These are phyloP conservation scores for Pammene fasciana DNA, from an alignment of 2,888 invertebrate genomes.

Conservation along the genomic window DNA sequence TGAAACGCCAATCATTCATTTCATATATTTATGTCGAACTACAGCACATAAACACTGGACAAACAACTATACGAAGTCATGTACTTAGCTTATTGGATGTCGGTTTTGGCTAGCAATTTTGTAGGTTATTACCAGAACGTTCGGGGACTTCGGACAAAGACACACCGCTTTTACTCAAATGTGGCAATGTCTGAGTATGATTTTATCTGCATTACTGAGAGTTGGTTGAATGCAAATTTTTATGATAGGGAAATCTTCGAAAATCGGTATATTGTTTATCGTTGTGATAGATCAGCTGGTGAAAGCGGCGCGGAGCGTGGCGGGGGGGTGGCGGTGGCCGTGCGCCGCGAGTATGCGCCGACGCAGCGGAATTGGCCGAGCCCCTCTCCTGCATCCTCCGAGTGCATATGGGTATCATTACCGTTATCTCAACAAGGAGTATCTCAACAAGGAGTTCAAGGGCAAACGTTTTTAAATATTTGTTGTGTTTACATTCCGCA, in stretches of 20 bases:
- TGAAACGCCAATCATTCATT: too few relatives aligned
- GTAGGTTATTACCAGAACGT: background rate
- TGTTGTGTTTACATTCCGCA: constrained; percentile 3
- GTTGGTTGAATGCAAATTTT: background rate
- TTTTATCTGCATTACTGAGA: background rate
- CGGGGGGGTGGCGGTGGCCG: constrained; percentile 2
- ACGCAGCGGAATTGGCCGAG: background rate
- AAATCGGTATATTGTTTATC: background rate
- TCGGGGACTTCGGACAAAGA: background rate
- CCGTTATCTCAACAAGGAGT: background rate
- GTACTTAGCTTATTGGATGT: too few relatives aligned
- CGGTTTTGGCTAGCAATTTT: too few relatives aligned
- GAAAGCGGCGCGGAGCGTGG: background rate
- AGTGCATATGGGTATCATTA: background rate
- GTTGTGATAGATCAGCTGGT: background rate
- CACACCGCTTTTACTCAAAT: background rate
- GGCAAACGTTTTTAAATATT: background rate
- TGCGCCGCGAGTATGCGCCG: background rate
- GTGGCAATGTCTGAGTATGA: background rate
- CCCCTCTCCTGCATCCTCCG: constrained; percentile 6
- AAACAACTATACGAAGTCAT: too few relatives aligned
- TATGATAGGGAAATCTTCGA: background rate
- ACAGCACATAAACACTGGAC: too few relatives aligned
- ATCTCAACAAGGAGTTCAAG: background rate
- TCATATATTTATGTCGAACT: too few relatives aligned